Percentiles rank a stretch among this genome's conserved stretches.
These are phyloP conservation scores for Hippocampus barbouri DNA, from an alignment of 2,113 vertebrate species.

Conservation along the genomic window DNA sequence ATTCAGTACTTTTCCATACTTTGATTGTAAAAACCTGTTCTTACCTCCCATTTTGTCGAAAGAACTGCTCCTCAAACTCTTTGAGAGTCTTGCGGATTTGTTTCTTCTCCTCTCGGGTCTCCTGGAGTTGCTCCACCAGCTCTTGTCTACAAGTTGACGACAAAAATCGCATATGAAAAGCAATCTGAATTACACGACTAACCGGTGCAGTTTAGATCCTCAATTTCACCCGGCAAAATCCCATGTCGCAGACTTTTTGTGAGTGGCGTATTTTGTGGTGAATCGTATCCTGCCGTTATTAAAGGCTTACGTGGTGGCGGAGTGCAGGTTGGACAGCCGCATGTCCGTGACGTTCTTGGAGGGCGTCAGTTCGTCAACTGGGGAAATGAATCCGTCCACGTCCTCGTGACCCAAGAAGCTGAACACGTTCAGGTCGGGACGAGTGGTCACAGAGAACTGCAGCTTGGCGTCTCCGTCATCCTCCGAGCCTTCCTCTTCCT, in stretches of 20 bases:
- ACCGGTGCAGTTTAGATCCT: neutral
- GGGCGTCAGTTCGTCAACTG: conserved; percentile 85
- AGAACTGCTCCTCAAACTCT: conserved; percentile 96
- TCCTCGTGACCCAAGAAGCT: conserved; percentile 89
- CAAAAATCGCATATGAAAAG: neutral
- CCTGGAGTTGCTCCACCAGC: conserved; percentile 92
- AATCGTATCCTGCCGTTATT: neutral
- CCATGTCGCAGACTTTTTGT: neutral
- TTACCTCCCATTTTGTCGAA: conserved; percentile 93
- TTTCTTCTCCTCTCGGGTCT: conserved; percentile 94
- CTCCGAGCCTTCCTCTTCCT: conserved; percentile 91
- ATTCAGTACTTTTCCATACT: neutral
- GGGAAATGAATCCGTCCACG: conserved; percentile 87
- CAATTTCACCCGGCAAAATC: too few relatives aligned
- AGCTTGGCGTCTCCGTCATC: conserved; percentile 79
- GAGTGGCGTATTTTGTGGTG: neutral
- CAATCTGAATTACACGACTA: neutral
- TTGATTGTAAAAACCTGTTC: neutral
- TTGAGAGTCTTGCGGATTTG: conserved; percentile 88
- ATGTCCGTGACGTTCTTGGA: conserved; percentile 82
- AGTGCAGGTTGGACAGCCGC: conserved; percentile 90
- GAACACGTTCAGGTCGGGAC: conserved; percentile 76
- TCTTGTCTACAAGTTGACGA: conserved; percentile 75
- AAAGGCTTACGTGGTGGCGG: conserved; percentile 83
- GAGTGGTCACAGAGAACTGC: conserved; percentile 72